phyloP scores from a whole-genome alignment of 2,113 vertebrate species.

The Lamprologus tigripictilis region DNA sequence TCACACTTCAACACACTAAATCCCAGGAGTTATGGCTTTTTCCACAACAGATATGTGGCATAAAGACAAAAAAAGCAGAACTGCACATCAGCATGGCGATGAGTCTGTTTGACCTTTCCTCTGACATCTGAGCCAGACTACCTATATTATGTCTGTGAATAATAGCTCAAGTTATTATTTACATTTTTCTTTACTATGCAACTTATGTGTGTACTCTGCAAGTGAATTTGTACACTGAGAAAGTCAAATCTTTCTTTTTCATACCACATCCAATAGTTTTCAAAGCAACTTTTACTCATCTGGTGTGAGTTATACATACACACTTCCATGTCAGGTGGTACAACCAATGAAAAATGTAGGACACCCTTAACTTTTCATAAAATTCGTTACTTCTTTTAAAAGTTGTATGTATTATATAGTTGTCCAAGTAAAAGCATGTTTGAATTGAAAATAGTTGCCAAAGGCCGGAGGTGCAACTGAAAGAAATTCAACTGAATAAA shows the following conservation, averaged over 20 bases:
- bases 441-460: neutral
- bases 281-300: neutral
- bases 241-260: neutral
- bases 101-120: neutral
- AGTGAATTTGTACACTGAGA: neutral
- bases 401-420: neutral
- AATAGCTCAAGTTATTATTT: neutral
- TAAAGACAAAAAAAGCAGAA: neutral
- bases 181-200: neutral
- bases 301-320: neutral
- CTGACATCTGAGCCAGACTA: neutral
- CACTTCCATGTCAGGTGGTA: neutral
- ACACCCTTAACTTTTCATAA: neutral
- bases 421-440: neutral
- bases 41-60: neutral
- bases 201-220: neutral
- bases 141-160: neutral
- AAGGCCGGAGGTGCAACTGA: neutral
- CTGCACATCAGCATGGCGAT: neutral
- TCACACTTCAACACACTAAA: neutral
- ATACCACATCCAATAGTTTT: neutral
- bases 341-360: neutral
- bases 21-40: neutral
- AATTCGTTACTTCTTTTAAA: neutral
- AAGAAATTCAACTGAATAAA: neutral